Evolutionary conservation across 2,888 invertebrate species (phyloP), one percentile per base, ranked within the genome.

Genomic region (Lordiphosa fenestrarum): DNA sequence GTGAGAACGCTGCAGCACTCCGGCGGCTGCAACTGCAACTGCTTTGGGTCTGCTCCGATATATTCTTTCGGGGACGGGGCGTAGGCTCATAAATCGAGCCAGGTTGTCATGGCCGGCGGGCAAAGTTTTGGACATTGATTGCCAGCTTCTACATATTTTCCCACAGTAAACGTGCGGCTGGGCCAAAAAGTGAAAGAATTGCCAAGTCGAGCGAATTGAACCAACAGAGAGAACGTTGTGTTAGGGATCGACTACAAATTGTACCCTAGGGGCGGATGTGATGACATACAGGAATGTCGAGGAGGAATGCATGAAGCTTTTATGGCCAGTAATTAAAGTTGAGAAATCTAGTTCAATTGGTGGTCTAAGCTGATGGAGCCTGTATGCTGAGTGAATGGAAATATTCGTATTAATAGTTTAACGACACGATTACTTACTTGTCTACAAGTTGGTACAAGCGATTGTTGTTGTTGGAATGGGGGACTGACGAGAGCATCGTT

Each of bases 61-160:
- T 41, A 41, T 48, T 47, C 37, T 30, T 41, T 42, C 47, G 36
- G 54, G 12, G 37, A 44, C 41, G 37, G 49, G 63, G 73, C 53
- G 57, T 64, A 64, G 71, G 71, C 58, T 66, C 83, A 80, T 80
- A 80, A 80, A 80, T 80, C 72, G 80, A 70, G 72, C 61, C 74
- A 66, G 66, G 66, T 80, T 80, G 80, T 76, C 76, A 83, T 64
- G 59, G 80, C 78, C 78, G 40, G 63, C 58, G 65, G 74, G 78
- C 78, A 53, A 51, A 54, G 37, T 70, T 80, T 76, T 83, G 72
- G 83, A 80, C 78, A 80, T 80, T 80, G 83, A 80, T 80, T 80
- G 78, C 83, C 80, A 80, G 78, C 80, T 80, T 80, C 78, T 72
- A 83, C 81, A 83, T 76, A 83, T 80, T 80, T 80, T 80, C 78